Conservation (phyloP, 2,888 invertebrate genomes). For the Aporophyla nigra region DNA sequence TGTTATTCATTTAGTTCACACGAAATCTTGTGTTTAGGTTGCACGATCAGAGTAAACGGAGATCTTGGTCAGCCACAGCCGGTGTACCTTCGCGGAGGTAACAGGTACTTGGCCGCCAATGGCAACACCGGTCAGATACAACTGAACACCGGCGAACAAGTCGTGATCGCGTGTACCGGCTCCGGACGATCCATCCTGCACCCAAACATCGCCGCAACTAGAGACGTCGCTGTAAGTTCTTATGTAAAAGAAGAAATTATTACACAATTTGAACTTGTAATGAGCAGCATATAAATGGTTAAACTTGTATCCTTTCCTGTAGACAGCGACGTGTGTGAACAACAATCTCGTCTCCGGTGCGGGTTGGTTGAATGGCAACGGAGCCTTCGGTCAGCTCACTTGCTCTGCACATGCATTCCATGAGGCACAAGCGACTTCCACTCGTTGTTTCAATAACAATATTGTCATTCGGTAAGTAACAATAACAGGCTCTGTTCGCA, state of each 20-base stretch:
- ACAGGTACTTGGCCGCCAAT: conserved; percentile 73
- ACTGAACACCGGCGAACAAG: conserved; percentile 79
- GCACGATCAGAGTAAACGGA: conserved; percentile 86
- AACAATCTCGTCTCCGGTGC: conserved; percentile 77
- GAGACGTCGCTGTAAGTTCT: conserved; percentile 51
- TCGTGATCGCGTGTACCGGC: conserved; percentile 82
- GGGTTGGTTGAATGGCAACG: conserved; percentile 81
- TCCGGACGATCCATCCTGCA: conserved; percentile 79
- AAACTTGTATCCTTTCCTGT: conserved; percentile 14
- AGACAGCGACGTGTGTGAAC: conserved; percentile 83
- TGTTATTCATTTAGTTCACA: background rate
- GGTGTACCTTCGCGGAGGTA: conserved; percentile 86
- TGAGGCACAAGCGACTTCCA: conserved; percentile 82
- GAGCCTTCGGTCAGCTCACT: conserved; percentile 82
- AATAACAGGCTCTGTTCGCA: background rate
- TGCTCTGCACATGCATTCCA: conserved; percentile 83
- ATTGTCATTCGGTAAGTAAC: conserved; percentile 81
- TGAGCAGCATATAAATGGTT: background rate
- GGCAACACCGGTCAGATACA: conserved; percentile 82
- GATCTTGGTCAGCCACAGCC: conserved; percentile 92
- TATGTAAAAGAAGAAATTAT: background rate
- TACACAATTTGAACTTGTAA: background rate
- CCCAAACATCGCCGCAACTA: conserved; percentile 75
- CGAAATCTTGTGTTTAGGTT: conserved; percentile 75
- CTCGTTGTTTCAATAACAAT: conserved; percentile 84